Evolutionary conservation across 2,113 vertebrate species (phyloP).

Genomic region (Balaenoptera acutorostrata): DNA sequence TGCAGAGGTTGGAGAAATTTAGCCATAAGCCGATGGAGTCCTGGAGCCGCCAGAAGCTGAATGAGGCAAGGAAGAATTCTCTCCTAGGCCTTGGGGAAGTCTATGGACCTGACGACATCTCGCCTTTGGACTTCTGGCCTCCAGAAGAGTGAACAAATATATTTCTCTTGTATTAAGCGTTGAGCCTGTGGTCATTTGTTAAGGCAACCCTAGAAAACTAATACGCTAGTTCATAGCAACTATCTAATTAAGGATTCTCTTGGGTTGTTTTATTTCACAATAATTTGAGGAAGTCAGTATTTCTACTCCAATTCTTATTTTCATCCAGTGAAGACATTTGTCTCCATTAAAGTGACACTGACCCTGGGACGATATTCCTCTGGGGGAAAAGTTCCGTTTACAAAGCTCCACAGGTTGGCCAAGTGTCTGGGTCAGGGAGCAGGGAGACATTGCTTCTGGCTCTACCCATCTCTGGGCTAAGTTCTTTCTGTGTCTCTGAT

Average conservation of each 20-base stretch:
- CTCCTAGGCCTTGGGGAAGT: neutral
- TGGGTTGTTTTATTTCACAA: neutral
- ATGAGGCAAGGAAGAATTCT: neutral
- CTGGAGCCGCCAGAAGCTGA: neutral
- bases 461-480: neutral
- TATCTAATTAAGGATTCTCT: neutral
- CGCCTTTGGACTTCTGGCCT: neutral
- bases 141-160: neutral
- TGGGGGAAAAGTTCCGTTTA: neutral
- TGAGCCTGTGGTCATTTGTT: neutral
- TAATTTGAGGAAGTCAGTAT: neutral
- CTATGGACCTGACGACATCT: neutral
- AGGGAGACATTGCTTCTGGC: neutral
- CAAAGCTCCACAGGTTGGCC: neutral
- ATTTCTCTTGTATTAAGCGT: neutral
- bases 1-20: neutral
- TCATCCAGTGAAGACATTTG: neutral
- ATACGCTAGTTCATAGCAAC: neutral
- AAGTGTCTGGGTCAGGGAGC: neutral
- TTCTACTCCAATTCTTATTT: neutral
- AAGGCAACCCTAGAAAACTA: neutral
- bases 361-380: neutral
- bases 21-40: neutral
- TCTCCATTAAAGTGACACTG: neutral
- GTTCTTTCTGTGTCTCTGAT: neutral